These are phyloP conservation scores for Apteryx owenii DNA, from an alignment of 2,113 vertebrate species.

Conservation along the genomic window DNA sequence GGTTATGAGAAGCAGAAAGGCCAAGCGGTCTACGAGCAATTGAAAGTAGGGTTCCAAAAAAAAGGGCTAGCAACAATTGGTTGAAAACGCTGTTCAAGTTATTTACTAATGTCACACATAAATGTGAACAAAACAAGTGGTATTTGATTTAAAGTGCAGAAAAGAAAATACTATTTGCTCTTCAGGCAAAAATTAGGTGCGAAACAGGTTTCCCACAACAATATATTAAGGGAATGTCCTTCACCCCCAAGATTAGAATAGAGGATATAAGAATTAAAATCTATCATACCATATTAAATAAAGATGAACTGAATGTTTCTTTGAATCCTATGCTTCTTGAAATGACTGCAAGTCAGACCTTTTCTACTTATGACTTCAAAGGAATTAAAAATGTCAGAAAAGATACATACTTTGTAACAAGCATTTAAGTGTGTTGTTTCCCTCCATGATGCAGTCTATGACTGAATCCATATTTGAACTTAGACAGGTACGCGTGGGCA, in stretches of 20 bases:
- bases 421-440: background rate
- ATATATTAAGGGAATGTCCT: background rate
- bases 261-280: background rate
- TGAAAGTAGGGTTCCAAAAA: background rate
- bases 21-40: background rate
- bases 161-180: background rate
- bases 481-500: background rate
- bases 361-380: background rate
- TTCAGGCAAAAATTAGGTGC: background rate
- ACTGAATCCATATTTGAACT: background rate
- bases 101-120: accelerated
- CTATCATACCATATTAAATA: background rate
- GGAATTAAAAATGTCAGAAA: background rate
- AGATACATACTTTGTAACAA: background rate
- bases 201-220: background rate
- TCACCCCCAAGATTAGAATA: background rate
- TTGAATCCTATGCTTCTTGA: background rate
- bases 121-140: background rate
- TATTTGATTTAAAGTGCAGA: background rate
- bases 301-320: accelerated
- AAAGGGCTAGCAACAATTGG: background rate
- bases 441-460: background rate
- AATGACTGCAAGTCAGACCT: background rate
- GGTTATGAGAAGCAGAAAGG: background rate
- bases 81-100: background rate